Percentiles rank a stretch among this genome's conserved stretches.
Conservation (phyloP, 2,113 vertebrate species). For the Campylomormyrus tamandua region DNA sequence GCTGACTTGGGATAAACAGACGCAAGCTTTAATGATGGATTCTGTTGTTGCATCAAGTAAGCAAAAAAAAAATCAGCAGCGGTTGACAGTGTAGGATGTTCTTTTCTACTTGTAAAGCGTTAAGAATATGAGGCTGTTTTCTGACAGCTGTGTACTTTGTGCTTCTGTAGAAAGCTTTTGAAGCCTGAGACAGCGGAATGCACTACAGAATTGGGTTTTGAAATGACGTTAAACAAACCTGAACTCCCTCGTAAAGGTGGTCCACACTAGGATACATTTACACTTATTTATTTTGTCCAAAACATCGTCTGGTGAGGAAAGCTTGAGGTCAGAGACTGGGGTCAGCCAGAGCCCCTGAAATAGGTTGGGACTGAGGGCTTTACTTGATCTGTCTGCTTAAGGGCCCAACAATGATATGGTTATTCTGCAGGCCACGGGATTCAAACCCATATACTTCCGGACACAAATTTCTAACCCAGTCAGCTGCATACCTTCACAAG, state of each 20-base stretch:
- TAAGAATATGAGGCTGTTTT: background rate
- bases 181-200: background rate
- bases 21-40: background rate
- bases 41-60: conserved; percentile 7
- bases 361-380: background rate
- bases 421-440: background rate
- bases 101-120: background rate
- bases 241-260: background rate
- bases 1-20: background rate
- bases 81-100: conserved; percentile 27
- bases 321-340: background rate
- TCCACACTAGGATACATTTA: background rate
- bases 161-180: background rate
- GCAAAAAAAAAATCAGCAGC: background rate
- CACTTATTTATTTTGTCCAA: background rate
- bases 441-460: background rate
- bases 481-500: background rate
- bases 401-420: background rate
- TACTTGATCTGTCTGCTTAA: background rate
- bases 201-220: background rate
- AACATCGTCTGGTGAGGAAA: background rate
- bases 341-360: background rate
- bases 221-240: background rate
- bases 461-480: background rate
- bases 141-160: background rate